phyloP scores from a whole-genome alignment of 64 coral and sea anemone species.

The Porites lutea region DNA sequence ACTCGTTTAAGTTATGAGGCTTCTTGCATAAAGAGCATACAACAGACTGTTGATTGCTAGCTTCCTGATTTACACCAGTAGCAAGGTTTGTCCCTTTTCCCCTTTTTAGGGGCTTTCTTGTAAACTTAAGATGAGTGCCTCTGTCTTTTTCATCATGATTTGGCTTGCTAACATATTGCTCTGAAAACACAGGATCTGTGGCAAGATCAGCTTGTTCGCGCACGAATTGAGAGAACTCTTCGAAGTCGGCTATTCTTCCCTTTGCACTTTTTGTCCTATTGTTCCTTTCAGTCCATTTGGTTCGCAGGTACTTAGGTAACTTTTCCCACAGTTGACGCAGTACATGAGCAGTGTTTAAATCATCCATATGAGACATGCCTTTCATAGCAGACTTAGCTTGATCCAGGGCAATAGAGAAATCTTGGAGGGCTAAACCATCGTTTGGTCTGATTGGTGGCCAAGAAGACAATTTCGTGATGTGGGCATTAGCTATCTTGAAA shows the following conservation, averaged over 20 bases:
- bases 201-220: no score
- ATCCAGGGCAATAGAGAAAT: constrained; percentile 42
- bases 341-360: constrained; percentile 71
- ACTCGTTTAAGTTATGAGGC: constrained; percentile 55
- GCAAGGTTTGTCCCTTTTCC: constrained; percentile 13
- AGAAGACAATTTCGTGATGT: constrained; percentile 57
- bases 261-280: constrained; percentile 41
- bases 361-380: constrained; percentile 43
- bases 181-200: constrained; percentile 66
- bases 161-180: neutral
- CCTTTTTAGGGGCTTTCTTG: neutral
- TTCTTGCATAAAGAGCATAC: constrained; percentile 8
- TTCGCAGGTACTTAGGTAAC: constrained; percentile 48
- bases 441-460: constrained; percentile 64
- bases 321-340: constrained; percentile 73
- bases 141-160: constrained; percentile 26
- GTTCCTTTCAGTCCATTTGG: no score
- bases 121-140: neutral
- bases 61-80: neutral
- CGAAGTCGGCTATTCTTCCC: constrained; percentile 62
- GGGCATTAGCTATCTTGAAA: constrained; percentile 61
- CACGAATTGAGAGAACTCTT: constrained; percentile 74
- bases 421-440: constrained; percentile 45
- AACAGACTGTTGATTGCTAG: neutral
- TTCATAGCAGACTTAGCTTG: constrained; percentile 56